Base-by-base conservation (phyloP, 2,888 invertebrate species). In the Cerastis leucographa region DNA sequence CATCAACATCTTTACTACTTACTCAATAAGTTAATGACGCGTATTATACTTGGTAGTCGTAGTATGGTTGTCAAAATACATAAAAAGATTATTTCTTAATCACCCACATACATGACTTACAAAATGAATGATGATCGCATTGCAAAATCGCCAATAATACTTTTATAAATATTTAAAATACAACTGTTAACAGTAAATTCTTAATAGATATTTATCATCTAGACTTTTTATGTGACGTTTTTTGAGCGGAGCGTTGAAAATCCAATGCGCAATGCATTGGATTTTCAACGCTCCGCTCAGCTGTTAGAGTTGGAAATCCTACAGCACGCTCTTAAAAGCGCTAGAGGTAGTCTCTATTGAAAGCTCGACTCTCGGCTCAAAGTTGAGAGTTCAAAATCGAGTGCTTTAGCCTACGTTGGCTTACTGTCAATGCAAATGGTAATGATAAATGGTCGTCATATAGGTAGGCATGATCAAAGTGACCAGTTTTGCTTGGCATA, bases 181-280 rank as follows among this genome's bases (percentile, higher is more conserved):
- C 5, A 7, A 2, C 5, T 66, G 12, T 35, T 61, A 65, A 70
- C 42, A 62, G 19, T 66, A 29, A 71, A 71, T 51, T 7, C 19
- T 61, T 14, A 42, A 25, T 70, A 40, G 6, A 49, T 22, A 81
- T 81, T 72, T 51, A 62, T 81, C 62, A 76, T 40, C 22, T 62
- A n/a, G 12, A 62, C n/a, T 17, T 29, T 56, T 56, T 56, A 56
- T 56, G 14, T 25, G 11, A 54, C n/a, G 56, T 25, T 6, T 2
- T 35, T 61, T 40, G n/a, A n/a, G n/a, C n/a, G n/a, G n/a, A n/a
- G n/a, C n/a, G n/a, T n/a, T n/a, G n/a, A n/a, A n/a, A n/a, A n/a
- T n/a, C n/a, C n/a, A n/a, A n/a, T n/a, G n/a, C n/a, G n/a, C n/a
- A n/a, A n/a, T n/a, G 22, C 40, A 62, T 42, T 7, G 62, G 22